Conservation (phyloP, 2,888 invertebrate genomes). For the Drosophila limbata region DNA sequence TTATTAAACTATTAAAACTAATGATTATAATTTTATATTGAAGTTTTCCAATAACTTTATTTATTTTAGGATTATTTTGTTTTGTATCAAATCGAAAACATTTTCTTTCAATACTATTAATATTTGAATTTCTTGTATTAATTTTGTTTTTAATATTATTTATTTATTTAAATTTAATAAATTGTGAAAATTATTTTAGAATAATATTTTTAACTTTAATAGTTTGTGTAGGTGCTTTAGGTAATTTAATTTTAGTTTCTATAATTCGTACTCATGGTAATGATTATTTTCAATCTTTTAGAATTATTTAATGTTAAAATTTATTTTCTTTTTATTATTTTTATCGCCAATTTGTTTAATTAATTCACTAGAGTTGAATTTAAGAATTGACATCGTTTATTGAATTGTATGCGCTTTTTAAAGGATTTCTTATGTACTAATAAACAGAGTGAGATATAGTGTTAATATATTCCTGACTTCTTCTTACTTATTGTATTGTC, state of each 20-base stretch:
- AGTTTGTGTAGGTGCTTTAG: conserved; percentile 89
- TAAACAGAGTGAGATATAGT: no score
- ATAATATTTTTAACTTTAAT: conserved; percentile 88
- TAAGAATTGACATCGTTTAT: no score
- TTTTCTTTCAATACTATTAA: conserved; percentile 87
- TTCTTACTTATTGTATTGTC: no score
- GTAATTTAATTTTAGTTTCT: conserved; percentile 88
- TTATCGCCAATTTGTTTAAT: conserved; percentile 86
- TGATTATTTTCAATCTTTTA: conserved; percentile 88
- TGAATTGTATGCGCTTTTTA: no score
- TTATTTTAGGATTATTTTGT: conserved; percentile 86
- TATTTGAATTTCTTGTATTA: conserved; percentile 88
- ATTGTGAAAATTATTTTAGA: conserved; percentile 87
- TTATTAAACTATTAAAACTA: conserved; percentile 89
- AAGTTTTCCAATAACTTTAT: conserved; percentile 86
- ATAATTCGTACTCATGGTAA: conserved; percentile 86
- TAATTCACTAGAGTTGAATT: no score
- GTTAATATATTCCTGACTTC: no score
- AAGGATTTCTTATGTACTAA: no score
- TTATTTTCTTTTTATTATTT: conserved; percentile 86
- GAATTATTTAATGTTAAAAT: conserved; percentile 87
- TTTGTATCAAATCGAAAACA: conserved; percentile 88
- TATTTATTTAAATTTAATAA: conserved; percentile 85
- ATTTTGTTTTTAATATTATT: conserved; percentile 86
- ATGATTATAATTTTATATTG: conserved; percentile 86